Conservation (phyloP, 92 coral and sea anemone species). For the Epizoanthus scotinus region DNA sequence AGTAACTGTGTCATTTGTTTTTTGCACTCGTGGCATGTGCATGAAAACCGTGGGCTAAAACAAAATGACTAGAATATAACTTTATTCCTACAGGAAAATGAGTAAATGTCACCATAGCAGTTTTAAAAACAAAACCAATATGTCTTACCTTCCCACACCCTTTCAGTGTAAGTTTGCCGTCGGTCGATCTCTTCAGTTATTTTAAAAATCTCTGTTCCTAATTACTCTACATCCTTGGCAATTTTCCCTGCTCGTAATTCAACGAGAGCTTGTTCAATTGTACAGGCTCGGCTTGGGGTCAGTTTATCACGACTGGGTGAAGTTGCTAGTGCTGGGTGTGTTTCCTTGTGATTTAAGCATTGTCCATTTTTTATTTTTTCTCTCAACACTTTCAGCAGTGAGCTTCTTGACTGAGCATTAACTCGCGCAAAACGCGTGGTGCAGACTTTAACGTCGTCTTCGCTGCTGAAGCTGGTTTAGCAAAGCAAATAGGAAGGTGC, state of each 20-base stretch:
- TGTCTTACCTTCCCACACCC: slow-evolving; percentile 30
- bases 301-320: neutral
- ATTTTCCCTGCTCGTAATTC: slow-evolving; percentile 27
- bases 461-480: neutral
- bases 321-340: neutral
- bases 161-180: slow-evolving; percentile 19
- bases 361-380: slow-evolving; percentile 13
- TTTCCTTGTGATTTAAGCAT: slow-evolving; percentile 15
- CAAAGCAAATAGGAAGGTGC: slow-evolving; percentile 8
- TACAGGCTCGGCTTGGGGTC: slow-evolving; percentile 6
- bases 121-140: slow-evolving; percentile 1
- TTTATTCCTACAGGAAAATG: too few relatives aligned
- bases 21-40: slow-evolving; percentile 27
- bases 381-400: slow-evolving; percentile 12
- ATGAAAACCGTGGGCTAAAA: slow-evolving; percentile 18
- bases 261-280: slow-evolving; percentile 25
- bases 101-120: too few relatives aligned
- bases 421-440: slow-evolving; percentile 20
- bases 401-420: slow-evolving; percentile 18
- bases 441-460: slow-evolving; percentile 22
- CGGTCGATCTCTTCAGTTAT: slow-evolving; percentile 15
- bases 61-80: too few relatives aligned
- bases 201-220: slow-evolving; percentile 19
- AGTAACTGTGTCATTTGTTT: neutral
- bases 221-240: slow-evolving; percentile 12